These are phyloP conservation scores for Prorops nasuta DNA, from an alignment of 1,140 invertebrate genomes.

Conservation along the genomic window DNA sequence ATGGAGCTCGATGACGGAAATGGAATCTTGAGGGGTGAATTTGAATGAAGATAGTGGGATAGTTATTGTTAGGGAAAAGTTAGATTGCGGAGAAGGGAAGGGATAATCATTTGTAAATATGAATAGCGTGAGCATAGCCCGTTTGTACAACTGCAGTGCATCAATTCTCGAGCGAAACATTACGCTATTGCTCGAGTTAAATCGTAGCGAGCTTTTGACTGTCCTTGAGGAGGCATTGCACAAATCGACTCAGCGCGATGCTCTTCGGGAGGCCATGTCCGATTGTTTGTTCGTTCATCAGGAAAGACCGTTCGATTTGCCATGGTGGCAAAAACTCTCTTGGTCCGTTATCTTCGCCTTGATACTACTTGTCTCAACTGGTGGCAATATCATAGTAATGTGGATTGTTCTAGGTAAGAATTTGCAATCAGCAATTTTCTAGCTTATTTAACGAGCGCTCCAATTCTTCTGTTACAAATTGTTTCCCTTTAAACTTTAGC, in stretches of 20 bases:
- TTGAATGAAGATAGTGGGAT: too few species aligned
- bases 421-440: too few species aligned
- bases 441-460: too few species aligned
- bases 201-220: slow-evolving; percentile 29
- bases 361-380: slow-evolving; percentile 75
- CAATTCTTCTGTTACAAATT: too few species aligned
- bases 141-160: slow-evolving; percentile 40
- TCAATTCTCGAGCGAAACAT: slow-evolving; percentile 26
- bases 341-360: slow-evolving; percentile 71
- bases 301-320: slow-evolving; percentile 46
- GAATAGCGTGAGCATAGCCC: slow-evolving; percentile 19
- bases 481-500: too few species aligned
- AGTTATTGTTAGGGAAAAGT: too few species aligned
- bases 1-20: too few species aligned
- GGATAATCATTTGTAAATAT: too few species aligned
- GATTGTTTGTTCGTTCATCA: slow-evolving; percentile 38
- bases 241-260: slow-evolving; percentile 21
- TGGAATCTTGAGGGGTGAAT: too few species aligned
- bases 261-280: slow-evolving; percentile 25
- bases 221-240: slow-evolving; percentile 25
- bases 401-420: slow-evolving; percentile 83
- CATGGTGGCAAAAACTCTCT: slow-evolving; percentile 65
- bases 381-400: slow-evolving; percentile 83
- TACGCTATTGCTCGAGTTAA: slow-evolving; percentile 22
- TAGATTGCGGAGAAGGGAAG: too few species aligned